Evolutionary conservation across 1,140 invertebrate genomes (phyloP), one percentile per base, ranked within the genome.

Genomic region (Drosophila ananassae): DNA sequence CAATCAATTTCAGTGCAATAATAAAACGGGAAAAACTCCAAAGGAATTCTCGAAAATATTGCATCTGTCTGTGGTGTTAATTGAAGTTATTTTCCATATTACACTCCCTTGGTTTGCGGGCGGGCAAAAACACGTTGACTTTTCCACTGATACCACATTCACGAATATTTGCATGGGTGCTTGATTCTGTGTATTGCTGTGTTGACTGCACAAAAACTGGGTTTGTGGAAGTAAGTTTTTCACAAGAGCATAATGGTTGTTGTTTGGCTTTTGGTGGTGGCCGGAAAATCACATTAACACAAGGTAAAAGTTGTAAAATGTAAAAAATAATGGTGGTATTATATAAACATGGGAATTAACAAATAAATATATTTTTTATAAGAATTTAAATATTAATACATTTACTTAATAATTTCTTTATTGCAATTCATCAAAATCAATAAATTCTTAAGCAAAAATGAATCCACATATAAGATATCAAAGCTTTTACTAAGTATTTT

Each of bases 81-180:
- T 84, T 84, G 68, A 84, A 79, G 80, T 84, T 79, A 67, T 79
- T 84, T 84, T 74, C 53, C 52, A 74, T 79, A 73, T 84, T 76
- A 76, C 79, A 83, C 61, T 44, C 57, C 60, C 66, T 54, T 39
- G 50, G 44, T 41, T 54, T 68, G 53, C 28, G 57, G 28, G 62
- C 64, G 51, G 46, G 44, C n/a, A 82, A 81, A 82, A 82, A 78
- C 73, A 50, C 39, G 24, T 68, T 69, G 62, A 61, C 51, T 77
- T 77, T 74, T 74, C 62, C 52, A 74, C 69, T 68, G 61, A 68
- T 53, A 50, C 46, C 56, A 54, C 63, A 60, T 28, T 56, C 22
- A 10, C 22, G 28, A 44, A 21, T 28, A 32, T 47, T 9, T 32
- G 46, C 21, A 30, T 48, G 32, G 10, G 8, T 34, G 24, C 28